These are phyloP conservation scores for Tineola bisselliella DNA, from an alignment of 2,888 invertebrate species.

Conservation along the genomic window DNA sequence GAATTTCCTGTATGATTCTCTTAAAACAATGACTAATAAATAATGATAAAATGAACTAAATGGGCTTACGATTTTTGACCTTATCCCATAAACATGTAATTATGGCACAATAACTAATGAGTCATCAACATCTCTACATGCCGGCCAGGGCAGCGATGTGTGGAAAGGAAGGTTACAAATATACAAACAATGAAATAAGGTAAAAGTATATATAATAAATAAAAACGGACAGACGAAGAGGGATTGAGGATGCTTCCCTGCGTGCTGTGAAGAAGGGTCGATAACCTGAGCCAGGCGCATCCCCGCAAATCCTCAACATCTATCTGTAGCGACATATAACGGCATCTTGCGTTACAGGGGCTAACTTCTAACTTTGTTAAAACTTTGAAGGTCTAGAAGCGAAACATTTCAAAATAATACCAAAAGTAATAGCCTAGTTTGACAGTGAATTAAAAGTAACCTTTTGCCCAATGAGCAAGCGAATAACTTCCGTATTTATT, in stretches of 20 bases:
- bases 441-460: neutral
- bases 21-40: neutral
- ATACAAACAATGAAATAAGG: neutral
- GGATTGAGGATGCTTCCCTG: conserved; percentile 4
- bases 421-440: too few relatives aligned
- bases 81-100: neutral
- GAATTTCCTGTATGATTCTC: neutral
- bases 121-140: neutral
- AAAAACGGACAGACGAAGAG: conserved; percentile 11
- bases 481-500: neutral
- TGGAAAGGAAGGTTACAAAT: neutral
- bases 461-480: neutral
- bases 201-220: conserved; percentile 9
- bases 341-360: neutral
- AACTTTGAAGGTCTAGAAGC: neutral
- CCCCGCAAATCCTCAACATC: conserved; percentile 48
- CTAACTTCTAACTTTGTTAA: neutral
- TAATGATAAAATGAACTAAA: neutral
- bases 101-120: neutral
- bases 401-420: too few relatives aligned
- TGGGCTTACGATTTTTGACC: neutral
- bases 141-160: neutral
- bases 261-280: conserved; percentile 33
- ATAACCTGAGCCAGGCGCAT: conserved; percentile 46
- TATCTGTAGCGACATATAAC: conserved; percentile 8